A percentile compares a stretch with the other conserved stretches of the same genome.
These are phyloP conservation scores for Lateolabrax maculatus DNA, from an alignment of 2,797 vertebrate species.

Conservation along the genomic window DNA sequence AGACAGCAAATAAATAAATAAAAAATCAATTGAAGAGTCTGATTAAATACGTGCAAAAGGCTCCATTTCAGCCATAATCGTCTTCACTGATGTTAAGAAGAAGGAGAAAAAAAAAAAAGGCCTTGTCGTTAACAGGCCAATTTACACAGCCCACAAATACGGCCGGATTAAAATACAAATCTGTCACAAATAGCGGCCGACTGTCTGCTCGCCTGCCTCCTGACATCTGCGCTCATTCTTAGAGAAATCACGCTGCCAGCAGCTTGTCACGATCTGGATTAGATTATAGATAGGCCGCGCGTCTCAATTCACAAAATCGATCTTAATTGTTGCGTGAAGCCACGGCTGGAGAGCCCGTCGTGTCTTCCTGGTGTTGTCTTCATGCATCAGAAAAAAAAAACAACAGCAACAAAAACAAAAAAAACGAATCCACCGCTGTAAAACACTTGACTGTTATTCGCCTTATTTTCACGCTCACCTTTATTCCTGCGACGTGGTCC, in stretches of 20 bases:
- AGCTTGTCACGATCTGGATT: conserved; percentile 66
- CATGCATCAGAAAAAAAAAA: not conserved
- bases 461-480: conserved; percentile 59
- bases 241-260: conserved; percentile 45
- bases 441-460: not conserved
- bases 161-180: conserved; percentile 36
- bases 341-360: conserved; percentile 61
- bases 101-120: not conserved
- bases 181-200: conserved; percentile 18
- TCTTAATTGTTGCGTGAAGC: conserved; percentile 58
- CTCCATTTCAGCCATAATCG: not conserved
- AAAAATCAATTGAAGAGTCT: not conserved
- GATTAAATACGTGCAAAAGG: conserved; percentile 5
- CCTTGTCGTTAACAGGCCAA: conserved; percentile 56
- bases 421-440: not conserved
- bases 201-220: conserved; percentile 15
- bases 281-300: conserved; percentile 41
- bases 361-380: conserved; percentile 19
- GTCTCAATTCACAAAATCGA: conserved; percentile 63
- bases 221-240: conserved; percentile 44
- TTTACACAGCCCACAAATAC: conserved; percentile 37
- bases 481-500: conserved; percentile 41
- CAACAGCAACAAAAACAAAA: not conserved
- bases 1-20: not conserved
- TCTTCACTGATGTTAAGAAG: conserved; percentile 24